A percentile compares a stretch with the other conserved stretches of the same genome.
phyloP scores from a whole-genome alignment of 2,888 invertebrate genomes.

The Andrena dorsata region DNA sequence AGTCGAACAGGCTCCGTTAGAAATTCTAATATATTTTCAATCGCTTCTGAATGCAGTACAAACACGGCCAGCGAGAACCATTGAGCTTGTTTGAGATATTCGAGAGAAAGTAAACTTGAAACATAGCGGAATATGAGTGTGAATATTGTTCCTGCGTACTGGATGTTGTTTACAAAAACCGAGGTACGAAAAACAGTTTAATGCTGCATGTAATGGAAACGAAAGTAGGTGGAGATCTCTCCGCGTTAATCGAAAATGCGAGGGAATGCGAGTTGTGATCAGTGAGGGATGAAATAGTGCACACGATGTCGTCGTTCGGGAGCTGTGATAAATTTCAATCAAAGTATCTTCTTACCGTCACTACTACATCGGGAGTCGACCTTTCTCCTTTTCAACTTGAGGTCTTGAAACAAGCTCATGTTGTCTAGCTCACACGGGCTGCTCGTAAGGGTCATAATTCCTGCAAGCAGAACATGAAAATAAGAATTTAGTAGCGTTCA shows the following conservation, averaged over 20 bases:
- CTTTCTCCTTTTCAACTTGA: constrained; percentile 98
- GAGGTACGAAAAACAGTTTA: too few species aligned
- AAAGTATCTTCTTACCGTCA: constrained; percentile 90
- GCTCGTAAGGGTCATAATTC: constrained; percentile 99
- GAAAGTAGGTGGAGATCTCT: background rate
- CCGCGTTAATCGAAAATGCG: background rate
- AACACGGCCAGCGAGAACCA: too few species aligned
- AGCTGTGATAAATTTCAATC: background rate
- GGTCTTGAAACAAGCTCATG: constrained; percentile 99
- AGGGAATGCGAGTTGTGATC: background rate
- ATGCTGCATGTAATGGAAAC: background rate
- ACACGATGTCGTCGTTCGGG: too few species aligned
- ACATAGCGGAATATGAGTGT: too few species aligned
- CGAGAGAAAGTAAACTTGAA: too few species aligned
- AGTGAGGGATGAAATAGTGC: background rate
- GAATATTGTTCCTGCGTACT: too few species aligned
- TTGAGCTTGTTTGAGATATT: too few species aligned
- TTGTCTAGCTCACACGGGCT: constrained; percentile 98
- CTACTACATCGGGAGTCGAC: constrained; percentile 98
- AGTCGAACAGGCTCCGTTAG: too few species aligned
- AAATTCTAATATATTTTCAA: too few species aligned
- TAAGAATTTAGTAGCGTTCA: constrained; percentile 23
- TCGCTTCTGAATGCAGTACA: too few species aligned
- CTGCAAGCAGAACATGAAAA: constrained; percentile 85
- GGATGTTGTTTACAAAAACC: too few species aligned